phyloP scores from a whole-genome alignment of 2,888 invertebrate species.

The Phortica magna region DNA sequence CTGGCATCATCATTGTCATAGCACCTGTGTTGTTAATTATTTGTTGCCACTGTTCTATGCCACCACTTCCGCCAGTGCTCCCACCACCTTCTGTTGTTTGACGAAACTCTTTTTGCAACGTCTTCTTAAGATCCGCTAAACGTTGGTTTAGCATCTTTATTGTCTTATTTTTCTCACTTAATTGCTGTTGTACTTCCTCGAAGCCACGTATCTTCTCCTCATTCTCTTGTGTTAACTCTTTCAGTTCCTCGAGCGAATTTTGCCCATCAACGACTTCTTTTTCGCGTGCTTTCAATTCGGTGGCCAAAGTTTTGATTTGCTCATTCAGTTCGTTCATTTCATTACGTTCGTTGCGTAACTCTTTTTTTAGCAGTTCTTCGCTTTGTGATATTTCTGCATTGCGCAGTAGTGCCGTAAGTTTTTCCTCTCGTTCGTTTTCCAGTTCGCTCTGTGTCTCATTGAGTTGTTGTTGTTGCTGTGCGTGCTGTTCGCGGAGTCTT shows the following conservation, averaged over 20 bases:
- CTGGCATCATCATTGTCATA: background rate
- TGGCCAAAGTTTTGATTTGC: conserved; percentile 79
- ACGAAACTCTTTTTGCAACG: conserved; percentile 89
- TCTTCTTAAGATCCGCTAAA: conserved; percentile 93
- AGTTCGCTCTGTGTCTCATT: conserved; percentile 62
- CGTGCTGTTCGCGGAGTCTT: conserved; percentile 68
- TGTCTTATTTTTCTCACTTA: conserved; percentile 85
- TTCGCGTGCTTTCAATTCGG: conserved; percentile 75
- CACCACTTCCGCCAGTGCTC: background rate
- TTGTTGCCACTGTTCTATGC: background rate
- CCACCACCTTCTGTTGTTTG: conserved; percentile 52
- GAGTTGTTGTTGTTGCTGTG: conserved; percentile 69
- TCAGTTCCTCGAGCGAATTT: conserved; percentile 60
- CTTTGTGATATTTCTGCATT: conserved; percentile 91
- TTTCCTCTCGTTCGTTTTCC: conserved; percentile 83
- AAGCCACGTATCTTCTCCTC: conserved; percentile 64
- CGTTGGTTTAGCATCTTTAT: conserved; percentile 93
- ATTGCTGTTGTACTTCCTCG: conserved; percentile 79
- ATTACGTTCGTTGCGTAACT: conserved; percentile 86
- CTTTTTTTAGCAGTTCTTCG: conserved; percentile 86
- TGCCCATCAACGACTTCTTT: conserved; percentile 78
- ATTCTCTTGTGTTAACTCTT: conserved; percentile 59
- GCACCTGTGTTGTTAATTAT: conserved; percentile 47
- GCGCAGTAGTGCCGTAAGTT: conserved; percentile 85
- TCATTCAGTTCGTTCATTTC: conserved; percentile 79